A percentile compares a stretch with the other conserved stretches of the same genome.
These are phyloP conservation scores for Oryzias dopingdopingensis DNA, from an alignment of 2,797 vertebrate species.

Conservation along the genomic window DNA sequence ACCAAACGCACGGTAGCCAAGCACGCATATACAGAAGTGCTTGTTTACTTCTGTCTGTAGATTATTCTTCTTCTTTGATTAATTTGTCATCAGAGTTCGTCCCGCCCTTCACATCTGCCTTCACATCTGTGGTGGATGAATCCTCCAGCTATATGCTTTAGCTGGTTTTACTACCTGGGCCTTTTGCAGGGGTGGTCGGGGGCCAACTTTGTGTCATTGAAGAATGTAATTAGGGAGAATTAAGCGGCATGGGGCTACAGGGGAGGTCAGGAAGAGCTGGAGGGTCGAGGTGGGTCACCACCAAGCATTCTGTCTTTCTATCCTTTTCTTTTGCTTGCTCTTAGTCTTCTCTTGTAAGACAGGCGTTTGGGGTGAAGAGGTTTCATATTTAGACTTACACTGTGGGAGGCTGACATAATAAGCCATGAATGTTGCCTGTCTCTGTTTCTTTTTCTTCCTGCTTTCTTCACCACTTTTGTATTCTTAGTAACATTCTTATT, in stretches of 20 bases:
- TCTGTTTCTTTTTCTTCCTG: conserved; percentile 18
- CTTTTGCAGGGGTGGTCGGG: conserved; percentile 63
- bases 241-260: conserved; percentile 83
- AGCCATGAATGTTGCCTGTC: conserved; percentile 24
- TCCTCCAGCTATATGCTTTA: conserved; percentile 35
- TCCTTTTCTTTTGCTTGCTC: conserved; percentile 28
- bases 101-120: conserved; percentile 25
- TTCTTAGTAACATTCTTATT: not conserved
- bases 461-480: conserved; percentile 27
- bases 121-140: conserved; percentile 47
- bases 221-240: conserved; percentile 97
- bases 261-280: conserved; percentile 85
- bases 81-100: conserved; percentile 72
- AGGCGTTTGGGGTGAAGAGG: conserved; percentile 68
- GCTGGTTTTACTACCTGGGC: conserved; percentile 62
- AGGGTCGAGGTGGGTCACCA: conserved; percentile 82
- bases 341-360: conserved; percentile 51
- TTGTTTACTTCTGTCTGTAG: conserved; percentile 15
- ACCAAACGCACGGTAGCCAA: conserved; percentile 41
- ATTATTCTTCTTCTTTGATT: conserved; percentile 65
- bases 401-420: conserved; percentile 54
- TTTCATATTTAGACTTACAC: conserved; percentile 74
- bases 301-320: conserved; percentile 70
- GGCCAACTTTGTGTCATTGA: conserved; percentile 92
- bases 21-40: conserved; percentile 22